Evolutionary conservation across 1,140 invertebrate species (phyloP).

Genomic region (Cardiocondyla obscurior): DNA sequence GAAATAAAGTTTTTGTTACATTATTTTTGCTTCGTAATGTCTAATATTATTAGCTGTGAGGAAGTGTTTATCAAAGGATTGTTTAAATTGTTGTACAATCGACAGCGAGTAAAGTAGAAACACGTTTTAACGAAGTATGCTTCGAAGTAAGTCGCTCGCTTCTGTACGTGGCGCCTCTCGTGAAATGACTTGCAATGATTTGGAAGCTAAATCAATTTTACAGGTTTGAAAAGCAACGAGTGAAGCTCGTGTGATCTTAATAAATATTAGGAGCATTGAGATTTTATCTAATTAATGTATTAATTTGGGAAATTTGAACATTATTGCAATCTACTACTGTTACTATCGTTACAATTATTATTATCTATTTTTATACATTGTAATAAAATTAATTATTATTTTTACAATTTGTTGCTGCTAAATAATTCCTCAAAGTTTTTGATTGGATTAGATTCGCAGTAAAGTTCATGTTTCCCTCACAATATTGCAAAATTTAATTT

Average conservation of each 20-base stretch:
- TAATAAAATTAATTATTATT: no score
- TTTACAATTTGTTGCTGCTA: background rate
- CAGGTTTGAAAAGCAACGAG: background rate
- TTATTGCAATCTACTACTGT: no score
- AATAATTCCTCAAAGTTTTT: background rate
- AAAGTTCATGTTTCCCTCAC: background rate
- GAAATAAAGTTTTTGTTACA: background rate
- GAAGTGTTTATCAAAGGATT: background rate
- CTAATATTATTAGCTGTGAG: background rate
- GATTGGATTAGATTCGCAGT: background rate
- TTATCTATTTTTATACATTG: no score
- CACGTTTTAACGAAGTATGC: background rate
- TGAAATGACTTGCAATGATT: background rate
- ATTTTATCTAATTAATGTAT: no score
- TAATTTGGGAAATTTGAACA: no score
- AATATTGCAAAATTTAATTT: constrained; percentile 33
- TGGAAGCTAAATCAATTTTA: background rate
- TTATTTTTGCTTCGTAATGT: background rate
- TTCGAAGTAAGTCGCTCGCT: background rate
- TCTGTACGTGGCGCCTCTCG: background rate
- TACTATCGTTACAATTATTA: no score
- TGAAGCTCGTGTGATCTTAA: background rate
- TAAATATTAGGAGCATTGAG: constrained; percentile 3
- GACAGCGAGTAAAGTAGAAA: background rate
- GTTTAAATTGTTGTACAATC: background rate